Conservation (phyloP, 2,797 vertebrate genomes). For the Sebastes wilsoni region DNA sequence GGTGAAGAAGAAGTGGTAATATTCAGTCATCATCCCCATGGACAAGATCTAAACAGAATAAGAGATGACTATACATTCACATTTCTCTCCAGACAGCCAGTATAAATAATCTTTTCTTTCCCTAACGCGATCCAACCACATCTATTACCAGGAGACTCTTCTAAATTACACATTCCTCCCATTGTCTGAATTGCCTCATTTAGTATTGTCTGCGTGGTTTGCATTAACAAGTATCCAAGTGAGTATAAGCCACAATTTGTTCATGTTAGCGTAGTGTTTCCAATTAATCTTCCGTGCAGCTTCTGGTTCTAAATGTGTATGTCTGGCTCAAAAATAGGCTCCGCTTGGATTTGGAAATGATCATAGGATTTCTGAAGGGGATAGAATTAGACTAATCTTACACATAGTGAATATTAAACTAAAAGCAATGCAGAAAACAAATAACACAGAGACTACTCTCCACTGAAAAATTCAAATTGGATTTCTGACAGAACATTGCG, state of each 20-base stretch:
- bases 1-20: constrained; percentile 99
- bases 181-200: constrained; percentile 25
- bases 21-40: constrained; percentile 99
- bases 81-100: constrained; percentile 6
- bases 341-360: constrained; percentile 52
- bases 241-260: constrained; percentile 35
- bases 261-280: constrained; percentile 23
- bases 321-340: constrained; percentile 51
- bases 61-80: constrained; percentile 10
- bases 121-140: background rate
- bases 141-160: background rate
- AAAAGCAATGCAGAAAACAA: constrained; percentile 29
- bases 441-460: background rate
- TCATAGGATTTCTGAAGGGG: constrained; percentile 53
- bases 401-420: constrained; percentile 49
- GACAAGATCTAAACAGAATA: constrained; percentile 82
- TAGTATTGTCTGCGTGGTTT: constrained; percentile 27
- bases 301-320: constrained; percentile 43
- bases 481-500: background rate
- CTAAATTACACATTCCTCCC: constrained; percentile 2
- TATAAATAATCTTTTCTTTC: constrained; percentile 3
- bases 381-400: constrained; percentile 56
- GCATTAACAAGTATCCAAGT: constrained; percentile 10
- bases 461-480: constrained; percentile 3
- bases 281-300: constrained; percentile 47